Percentiles rank a stretch among this genome's conserved stretches.
phyloP scores from a whole-genome alignment of 2,797 vertebrate genomes.

The Siniperca undulata region DNA sequence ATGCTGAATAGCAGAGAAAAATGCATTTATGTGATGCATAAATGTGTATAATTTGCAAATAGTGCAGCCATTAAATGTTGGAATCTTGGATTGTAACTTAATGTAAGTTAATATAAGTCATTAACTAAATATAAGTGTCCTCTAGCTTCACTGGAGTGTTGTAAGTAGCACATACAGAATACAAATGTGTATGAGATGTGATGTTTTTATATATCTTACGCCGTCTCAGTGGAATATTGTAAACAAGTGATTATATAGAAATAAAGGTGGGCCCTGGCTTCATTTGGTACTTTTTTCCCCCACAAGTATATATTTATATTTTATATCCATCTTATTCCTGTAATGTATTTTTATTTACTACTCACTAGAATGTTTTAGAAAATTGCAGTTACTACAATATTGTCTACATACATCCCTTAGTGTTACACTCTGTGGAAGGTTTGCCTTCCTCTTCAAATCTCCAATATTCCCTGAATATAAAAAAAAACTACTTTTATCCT shows the following conservation, averaged over 20 bases:
- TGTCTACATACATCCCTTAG: background rate
- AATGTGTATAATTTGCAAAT: background rate
- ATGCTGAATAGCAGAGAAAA: background rate
- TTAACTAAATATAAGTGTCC: background rate
- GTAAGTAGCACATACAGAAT: background rate
- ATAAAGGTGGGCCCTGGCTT: background rate
- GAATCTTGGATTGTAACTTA: background rate
- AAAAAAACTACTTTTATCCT: background rate
- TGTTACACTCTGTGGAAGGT: background rate
- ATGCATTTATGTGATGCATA: background rate
- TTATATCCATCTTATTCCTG: background rate
- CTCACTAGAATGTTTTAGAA: background rate
- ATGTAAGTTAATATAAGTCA: background rate
- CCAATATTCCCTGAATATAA: too few species aligned
- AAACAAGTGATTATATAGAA: background rate
- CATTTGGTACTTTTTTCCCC: background rate
- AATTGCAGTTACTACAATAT: background rate
- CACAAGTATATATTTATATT: background rate
- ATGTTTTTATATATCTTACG: background rate
- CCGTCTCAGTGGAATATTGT: background rate
- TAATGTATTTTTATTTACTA: too few species aligned
- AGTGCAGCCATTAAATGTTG: background rate
- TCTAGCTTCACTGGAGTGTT: background rate
- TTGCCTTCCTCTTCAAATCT: background rate
- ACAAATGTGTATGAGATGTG: background rate